A percentile compares a stretch with the other conserved stretches of the same genome.
phyloP scores from a whole-genome alignment of 2,888 invertebrate species.

The Himalopsyche kuldschensis region DNA sequence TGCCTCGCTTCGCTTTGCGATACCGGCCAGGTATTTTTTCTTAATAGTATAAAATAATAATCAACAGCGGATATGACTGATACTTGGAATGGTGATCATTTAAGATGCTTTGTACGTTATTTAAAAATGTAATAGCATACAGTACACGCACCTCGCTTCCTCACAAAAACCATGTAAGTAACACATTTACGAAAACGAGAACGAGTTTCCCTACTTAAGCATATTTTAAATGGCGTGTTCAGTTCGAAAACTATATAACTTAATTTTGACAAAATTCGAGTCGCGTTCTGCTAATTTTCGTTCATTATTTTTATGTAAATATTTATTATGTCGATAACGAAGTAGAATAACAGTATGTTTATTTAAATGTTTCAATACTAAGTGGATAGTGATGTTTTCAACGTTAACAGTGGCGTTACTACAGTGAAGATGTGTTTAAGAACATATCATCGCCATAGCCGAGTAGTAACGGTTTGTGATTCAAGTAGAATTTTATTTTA shows the following conservation, averaged over 20 bases:
- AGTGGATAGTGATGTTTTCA: too few species aligned
- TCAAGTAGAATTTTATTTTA: too few species aligned
- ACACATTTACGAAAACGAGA: background rate
- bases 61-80: background rate
- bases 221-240: background rate
- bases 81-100: background rate
- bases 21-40: background rate
- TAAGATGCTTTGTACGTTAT: background rate
- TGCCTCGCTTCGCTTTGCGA: background rate
- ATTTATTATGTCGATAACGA: too few species aligned
- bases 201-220: background rate
- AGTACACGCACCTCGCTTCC: background rate
- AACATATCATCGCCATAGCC: too few species aligned
- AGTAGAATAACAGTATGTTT: too few species aligned
- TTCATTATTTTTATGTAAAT: too few species aligned
- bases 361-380: too few species aligned
- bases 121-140: background rate
- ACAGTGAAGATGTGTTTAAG: too few species aligned
- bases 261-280: background rate
- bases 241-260: background rate
- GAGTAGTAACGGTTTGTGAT: too few species aligned
- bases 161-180: background rate
- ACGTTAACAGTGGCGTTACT: too few species aligned
- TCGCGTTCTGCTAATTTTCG: too few species aligned
- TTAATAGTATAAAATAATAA: background rate